phyloP scores from a whole-genome alignment of 2,113 vertebrate species.

The Odobenus rosmarus region DNA sequence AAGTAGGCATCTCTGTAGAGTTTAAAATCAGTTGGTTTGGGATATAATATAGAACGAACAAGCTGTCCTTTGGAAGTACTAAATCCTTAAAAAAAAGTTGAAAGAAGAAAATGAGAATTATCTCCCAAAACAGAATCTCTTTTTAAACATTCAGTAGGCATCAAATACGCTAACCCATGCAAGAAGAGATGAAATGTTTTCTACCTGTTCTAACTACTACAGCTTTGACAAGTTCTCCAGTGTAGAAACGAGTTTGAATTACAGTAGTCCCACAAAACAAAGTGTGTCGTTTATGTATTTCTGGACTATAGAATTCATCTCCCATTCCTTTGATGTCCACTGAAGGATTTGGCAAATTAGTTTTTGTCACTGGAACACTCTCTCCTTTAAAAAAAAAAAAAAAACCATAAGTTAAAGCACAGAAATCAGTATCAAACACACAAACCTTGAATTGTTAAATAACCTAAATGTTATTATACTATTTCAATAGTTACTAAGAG shows the following conservation, averaged over 20 bases:
- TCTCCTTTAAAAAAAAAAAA: conserved; percentile 88
- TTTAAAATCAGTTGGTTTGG: conserved; percentile 98
- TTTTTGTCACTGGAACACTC: conserved; percentile 99
- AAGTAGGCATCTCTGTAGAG: conserved; percentile 98
- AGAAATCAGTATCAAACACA: conserved; percentile 47
- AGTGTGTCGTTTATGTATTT: conserved; percentile 94
- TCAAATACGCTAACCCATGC: neutral
- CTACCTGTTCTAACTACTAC: conserved; percentile 96
- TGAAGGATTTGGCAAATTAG: conserved; percentile 93
- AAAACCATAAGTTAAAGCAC: neutral
- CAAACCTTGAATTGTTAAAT: neutral
- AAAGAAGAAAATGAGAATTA: conserved; percentile 49
- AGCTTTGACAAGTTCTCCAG: conserved; percentile 96
- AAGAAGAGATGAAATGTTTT: neutral
- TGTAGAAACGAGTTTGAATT: conserved; percentile 98
- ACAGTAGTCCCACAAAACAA: conserved; percentile 97
- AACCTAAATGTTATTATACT: neutral
- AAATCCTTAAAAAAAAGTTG: conserved; percentile 89
- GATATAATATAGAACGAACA: conserved; percentile 97
- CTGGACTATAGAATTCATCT: conserved; percentile 89
- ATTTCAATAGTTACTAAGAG: neutral
- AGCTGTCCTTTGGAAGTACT: conserved; percentile 98
- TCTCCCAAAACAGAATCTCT: conserved; percentile 1
- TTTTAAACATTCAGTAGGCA: neutral
- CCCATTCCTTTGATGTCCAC: conserved; percentile 84